These are phyloP conservation scores for Acrobasis repandana DNA, from an alignment of 2,888 invertebrate genomes.

Conservation along the genomic window DNA sequence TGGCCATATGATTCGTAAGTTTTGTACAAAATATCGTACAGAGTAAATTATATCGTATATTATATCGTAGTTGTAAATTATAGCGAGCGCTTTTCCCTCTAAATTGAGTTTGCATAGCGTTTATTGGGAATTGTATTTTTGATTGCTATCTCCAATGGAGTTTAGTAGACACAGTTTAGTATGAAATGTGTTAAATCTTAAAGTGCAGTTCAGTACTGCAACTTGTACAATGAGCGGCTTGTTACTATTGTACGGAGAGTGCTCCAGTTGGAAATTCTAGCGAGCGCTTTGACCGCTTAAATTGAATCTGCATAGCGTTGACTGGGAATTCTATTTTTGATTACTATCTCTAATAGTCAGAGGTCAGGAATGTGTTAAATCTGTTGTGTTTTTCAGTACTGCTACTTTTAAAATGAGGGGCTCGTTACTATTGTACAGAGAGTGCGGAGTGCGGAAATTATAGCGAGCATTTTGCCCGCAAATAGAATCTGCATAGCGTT, in stretches of 20 bases:
- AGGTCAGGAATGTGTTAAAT: too few relatives aligned
- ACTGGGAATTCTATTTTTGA: not conserved
- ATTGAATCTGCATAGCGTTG: conserved; percentile 10
- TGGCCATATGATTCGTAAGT: too few relatives aligned
- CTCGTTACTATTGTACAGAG: conserved; percentile 13
- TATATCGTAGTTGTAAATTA: conserved; percentile 3
- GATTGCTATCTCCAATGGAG: not conserved
- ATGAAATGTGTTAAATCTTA: not conserved
- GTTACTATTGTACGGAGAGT: conserved; percentile 11
- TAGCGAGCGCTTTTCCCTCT: not conserved
- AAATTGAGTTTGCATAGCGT: conserved; percentile 10
- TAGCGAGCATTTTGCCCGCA: not conserved
- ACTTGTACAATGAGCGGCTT: conserved; percentile 6
- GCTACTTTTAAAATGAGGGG: too few relatives aligned
- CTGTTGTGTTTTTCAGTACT: too few relatives aligned
- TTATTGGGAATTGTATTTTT: not conserved
- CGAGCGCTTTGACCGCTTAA: not conserved
- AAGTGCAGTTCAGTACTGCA: not conserved
- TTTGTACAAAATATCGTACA: conserved; percentile 10
- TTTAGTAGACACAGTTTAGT: too few relatives aligned
- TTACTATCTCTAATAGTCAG: too few relatives aligned
- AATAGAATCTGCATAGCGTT: conserved; percentile 11
- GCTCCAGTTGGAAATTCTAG: conserved; percentile 8
- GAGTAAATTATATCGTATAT: too few relatives aligned
- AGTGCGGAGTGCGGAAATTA: not conserved